These are phyloP conservation scores for Magallana ariakensis DNA, from an alignment of 1,140 invertebrate genomes.

Conservation along the genomic window DNA sequence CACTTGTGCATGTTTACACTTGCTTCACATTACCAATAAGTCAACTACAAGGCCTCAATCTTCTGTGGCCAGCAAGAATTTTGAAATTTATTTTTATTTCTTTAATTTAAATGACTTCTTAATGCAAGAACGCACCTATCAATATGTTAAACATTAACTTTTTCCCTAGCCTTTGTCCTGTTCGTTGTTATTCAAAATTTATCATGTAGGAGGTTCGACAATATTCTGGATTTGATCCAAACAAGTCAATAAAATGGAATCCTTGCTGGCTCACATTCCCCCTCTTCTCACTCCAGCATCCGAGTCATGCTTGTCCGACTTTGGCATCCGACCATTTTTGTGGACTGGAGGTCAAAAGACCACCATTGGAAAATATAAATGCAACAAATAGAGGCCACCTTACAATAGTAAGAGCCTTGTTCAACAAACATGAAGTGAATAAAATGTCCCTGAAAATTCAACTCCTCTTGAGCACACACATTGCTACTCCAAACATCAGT, in stretches of 20 bases:
- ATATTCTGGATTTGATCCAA: no score
- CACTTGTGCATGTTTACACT: slow-evolving; percentile 61
- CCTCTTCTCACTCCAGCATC: neutral
- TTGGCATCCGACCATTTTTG: slow-evolving; percentile 47
- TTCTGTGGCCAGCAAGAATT: neutral
- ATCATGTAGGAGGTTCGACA: no score
- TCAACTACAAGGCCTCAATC: slow-evolving; percentile 14
- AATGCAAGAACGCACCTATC: neutral
- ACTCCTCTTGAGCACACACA: slow-evolving; percentile 18
- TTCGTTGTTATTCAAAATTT: no score
- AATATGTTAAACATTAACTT: no score
- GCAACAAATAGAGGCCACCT: slow-evolving; percentile 51
- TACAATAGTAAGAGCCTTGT: slow-evolving; percentile 36
- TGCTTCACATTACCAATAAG: slow-evolving; percentile 54
- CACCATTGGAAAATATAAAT: slow-evolving; percentile 58
- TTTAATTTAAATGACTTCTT: neutral
- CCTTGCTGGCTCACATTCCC: neutral
- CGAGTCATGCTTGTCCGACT: neutral
- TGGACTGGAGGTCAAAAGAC: slow-evolving; percentile 59
- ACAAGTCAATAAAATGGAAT: neutral
- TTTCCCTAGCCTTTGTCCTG: no score
- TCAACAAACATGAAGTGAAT: slow-evolving; percentile 41
- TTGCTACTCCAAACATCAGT: neutral
- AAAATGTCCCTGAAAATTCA: slow-evolving; percentile 25
- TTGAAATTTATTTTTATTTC: neutral